Base-by-base conservation (phyloP, 2,888 invertebrate species). In the Pristionchus japonicus region DNA sequence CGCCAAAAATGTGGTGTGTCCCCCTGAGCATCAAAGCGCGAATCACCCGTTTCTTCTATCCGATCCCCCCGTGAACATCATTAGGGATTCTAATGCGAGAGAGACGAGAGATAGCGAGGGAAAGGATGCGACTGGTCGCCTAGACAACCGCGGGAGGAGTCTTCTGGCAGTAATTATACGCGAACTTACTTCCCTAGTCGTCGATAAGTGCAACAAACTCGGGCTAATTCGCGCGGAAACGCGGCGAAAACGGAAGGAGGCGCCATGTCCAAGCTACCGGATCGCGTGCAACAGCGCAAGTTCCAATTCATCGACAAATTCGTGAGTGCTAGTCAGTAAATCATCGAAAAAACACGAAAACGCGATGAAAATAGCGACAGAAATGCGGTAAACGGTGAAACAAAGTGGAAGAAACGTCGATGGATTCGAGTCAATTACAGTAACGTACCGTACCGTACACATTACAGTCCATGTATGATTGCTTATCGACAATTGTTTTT, bases 261-360 rank as follows among this genome's bases (percentile, higher is more conserved):
- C 47, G 49, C 43, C n/a, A 80, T 80, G 80, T 80, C 80, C 80
- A 27, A 27, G 47, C 49, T 80, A 34, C 80, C 80, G 27, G 80
- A 80, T 27, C 43, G 80, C 3, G 20, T 80, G 15, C 80, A 80
- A 17, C 80, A 80, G 80, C 80, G 80, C 47, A 43, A 49, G 37
- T 80, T 80, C 49, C 80, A 80, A 20, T 80, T 80, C 49, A 34
- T 80, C 31, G 80, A 80, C 80, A 80, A 80, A 80, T 49, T 80
- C 47, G 80, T 80, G 80, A 80, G 80, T 49, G 6, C 27, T 11
- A 13, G 27, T 27, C 43, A 31, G 15, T 17, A 15, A 31, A 13
- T 40, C 23, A 23, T 20, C 49, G 11, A 27, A 47, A 27, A 49
- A 80, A 31, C 43, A 47, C 49, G 47, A 80, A 80, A 80, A 49